Percentiles rank a stretch among this genome's conserved stretches.
These are phyloP conservation scores for Triops longicaudatus DNA, from an alignment of 1,140 invertebrate genomes.

Conservation along the genomic window DNA sequence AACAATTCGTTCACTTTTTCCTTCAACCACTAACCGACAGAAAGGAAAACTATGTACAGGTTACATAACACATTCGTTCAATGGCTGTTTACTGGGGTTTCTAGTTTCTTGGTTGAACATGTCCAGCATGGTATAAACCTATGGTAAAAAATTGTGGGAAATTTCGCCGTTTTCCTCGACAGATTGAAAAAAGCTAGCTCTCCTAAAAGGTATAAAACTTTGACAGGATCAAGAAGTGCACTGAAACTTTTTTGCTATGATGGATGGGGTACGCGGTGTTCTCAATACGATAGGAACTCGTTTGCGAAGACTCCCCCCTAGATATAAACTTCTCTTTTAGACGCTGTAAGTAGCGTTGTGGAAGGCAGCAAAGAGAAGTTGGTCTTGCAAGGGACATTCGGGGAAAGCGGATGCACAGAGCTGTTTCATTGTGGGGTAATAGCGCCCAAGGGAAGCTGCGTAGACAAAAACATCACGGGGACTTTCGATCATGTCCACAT, in stretches of 20 bases:
- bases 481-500: neutral
- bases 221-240: neutral
- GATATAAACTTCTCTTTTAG: neutral
- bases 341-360: slow-evolving; percentile 11
- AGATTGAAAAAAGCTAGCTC: neutral
- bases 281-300: neutral
- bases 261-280: neutral
- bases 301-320: neutral
- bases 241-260: neutral
- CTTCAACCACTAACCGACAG: neutral
- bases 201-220: neutral
- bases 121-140: neutral
- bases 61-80: neutral
- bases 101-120: neutral
- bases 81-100: neutral
- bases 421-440: neutral
- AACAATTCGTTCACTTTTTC: neutral
- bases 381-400: neutral
- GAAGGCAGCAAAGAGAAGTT: neutral
- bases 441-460: neutral
- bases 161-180: neutral
- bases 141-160: neutral
- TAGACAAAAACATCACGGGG: neutral
- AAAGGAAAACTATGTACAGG: neutral
- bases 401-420: neutral